Evolutionary conservation across 1,140 invertebrate species (phyloP).

Genomic region (Diorhabda elongata): DNA sequence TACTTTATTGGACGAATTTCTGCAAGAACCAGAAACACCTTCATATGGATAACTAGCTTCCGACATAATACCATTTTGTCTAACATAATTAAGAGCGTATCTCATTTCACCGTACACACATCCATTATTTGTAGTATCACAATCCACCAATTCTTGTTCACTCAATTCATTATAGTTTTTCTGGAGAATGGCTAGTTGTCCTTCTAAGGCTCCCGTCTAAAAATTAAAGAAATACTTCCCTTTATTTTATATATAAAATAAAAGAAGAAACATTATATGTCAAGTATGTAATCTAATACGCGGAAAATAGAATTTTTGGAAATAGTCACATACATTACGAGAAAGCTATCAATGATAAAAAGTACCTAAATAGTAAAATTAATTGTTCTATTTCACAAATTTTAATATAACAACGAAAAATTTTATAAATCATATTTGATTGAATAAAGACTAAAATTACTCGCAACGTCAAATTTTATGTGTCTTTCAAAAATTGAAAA

Average conservation of each 20-base stretch:
- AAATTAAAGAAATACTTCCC: not conserved
- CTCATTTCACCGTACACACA: slow-evolving; percentile 58
- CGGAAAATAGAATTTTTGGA: too few species aligned
- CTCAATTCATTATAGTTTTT: slow-evolving; percentile 58
- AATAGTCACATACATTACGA: too few species aligned
- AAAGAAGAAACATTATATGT: too few species aligned
- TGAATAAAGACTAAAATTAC: too few species aligned
- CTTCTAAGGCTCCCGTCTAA: slow-evolving; percentile 65
- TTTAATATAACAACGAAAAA: too few species aligned
- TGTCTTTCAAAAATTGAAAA: not conserved
- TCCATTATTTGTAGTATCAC: slow-evolving; percentile 45
- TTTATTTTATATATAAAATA: too few species aligned
- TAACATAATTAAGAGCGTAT: slow-evolving; percentile 59
- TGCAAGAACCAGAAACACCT: slow-evolving; percentile 39
- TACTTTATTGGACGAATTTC: not conserved
- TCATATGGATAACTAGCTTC: slow-evolving; percentile 60
- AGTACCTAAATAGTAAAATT: too few species aligned
- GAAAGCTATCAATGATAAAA: too few species aligned
- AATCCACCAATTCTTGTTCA: slow-evolving; percentile 69
- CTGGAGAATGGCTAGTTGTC: slow-evolving; percentile 59
- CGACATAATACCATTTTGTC: slow-evolving; percentile 63
- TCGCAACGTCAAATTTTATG: too few species aligned
- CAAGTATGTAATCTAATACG: too few species aligned
- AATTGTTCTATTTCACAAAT: too few species aligned
- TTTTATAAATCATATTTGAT: too few species aligned